Evolutionary conservation across 2,797 vertebrate species (phyloP).

Genomic region (Sylvia borin): DNA sequence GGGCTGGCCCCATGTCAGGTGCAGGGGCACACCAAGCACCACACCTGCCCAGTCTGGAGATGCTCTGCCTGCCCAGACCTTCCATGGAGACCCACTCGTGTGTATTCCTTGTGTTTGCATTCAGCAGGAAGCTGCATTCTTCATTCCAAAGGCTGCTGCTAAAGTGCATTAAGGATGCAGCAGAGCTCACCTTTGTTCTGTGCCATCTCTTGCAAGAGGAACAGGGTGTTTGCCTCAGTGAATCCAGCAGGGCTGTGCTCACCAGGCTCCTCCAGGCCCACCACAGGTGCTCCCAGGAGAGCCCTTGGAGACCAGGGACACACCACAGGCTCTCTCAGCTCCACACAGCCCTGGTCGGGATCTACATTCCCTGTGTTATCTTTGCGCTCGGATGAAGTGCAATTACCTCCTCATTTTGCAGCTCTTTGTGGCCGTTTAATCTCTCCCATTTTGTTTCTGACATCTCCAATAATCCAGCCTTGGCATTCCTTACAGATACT

Average conservation of each 20-base stretch:
- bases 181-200: not conserved
- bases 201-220: not conserved
- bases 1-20: not conserved
- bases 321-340: not conserved
- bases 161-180: not conserved
- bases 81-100: not conserved
- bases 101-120: not conserved
- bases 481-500: conserved; percentile 15
- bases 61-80: not conserved
- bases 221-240: not conserved
- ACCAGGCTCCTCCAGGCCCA: not conserved
- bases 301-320: not conserved
- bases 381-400: conserved; percentile 12
- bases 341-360: not conserved
- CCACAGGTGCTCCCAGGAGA: not conserved
- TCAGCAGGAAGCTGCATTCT: not conserved
- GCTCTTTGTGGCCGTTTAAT: conserved; percentile 48
- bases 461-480: conserved; percentile 43
- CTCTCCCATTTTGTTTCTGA: conserved; percentile 60
- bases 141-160: not conserved
- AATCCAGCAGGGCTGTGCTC: not conserved
- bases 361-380: conserved; percentile 6
- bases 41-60: not conserved
- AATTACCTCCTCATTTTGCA: conserved; percentile 52
- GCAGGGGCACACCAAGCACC: not conserved